Evolutionary conservation across 2,797 vertebrate genomes (phyloP).

Genomic region (Manis crassicaudata): DNA sequence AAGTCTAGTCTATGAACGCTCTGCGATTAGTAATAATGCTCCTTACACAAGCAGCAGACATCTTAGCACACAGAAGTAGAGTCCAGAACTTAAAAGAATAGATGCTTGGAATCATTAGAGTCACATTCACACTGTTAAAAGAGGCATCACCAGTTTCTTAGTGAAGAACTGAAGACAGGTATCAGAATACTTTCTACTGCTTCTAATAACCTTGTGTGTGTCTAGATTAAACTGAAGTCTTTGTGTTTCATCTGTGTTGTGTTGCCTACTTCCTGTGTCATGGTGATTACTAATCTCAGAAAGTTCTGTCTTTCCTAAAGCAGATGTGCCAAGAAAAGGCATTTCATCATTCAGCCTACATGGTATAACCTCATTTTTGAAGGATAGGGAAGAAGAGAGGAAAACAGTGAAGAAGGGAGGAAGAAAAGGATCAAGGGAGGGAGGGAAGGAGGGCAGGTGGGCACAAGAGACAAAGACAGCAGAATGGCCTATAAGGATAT

Average conservation of each 20-base stretch:
- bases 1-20: constrained; percentile 13
- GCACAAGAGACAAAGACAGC: not conserved
- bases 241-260: not conserved
- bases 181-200: not conserved
- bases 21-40: not conserved
- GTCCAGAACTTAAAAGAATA: not conserved
- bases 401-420: not conserved
- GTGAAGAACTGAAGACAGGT: not conserved
- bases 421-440: not conserved
- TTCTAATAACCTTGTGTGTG: not conserved
- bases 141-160: not conserved
- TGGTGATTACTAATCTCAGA: not conserved
- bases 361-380: not conserved
- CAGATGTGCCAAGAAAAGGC: not conserved
- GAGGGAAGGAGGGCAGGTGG: not conserved
- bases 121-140: not conserved
- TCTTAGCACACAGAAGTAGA: not conserved
- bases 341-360: not conserved
- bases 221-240: not conserved
- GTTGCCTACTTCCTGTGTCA: not conserved
- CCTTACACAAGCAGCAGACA: not conserved
- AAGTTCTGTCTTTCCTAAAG: not conserved
- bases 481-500: not conserved
- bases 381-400: not conserved
- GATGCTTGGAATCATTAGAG: not conserved